phyloP scores from a whole-genome alignment of 2,888 invertebrate genomes.

The Phlogophora meticulosa region DNA sequence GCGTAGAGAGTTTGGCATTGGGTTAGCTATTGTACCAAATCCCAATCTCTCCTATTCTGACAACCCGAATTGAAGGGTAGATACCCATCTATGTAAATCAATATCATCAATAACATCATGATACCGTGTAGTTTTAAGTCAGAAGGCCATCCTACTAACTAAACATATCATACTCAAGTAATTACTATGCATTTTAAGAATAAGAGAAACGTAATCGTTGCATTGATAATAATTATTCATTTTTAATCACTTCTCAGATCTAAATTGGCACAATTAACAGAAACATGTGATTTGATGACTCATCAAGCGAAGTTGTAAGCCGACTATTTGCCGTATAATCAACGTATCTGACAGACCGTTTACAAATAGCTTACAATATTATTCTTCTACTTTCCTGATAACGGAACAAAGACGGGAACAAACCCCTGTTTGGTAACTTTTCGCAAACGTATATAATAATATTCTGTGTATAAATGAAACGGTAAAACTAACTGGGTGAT shows the following conservation, averaged over 20 bases:
- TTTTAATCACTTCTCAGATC: constrained; percentile 26
- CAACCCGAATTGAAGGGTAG: neutral
- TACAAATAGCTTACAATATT: constrained; percentile 3
- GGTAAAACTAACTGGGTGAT: no score
- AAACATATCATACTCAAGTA: neutral
- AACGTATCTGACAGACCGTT: neutral
- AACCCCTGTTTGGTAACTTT: neutral
- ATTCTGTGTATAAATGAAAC: no score
- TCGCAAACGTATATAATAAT: no score
- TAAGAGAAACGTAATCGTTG: constrained; percentile 10
- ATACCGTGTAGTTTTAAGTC: neutral
- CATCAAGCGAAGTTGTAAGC: constrained; percentile 22
- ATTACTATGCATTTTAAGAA: neutral
- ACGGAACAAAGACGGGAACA: neutral
- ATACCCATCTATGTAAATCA: no score
- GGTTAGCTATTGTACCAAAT: neutral
- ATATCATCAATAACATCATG: neutral
- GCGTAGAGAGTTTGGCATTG: no score
- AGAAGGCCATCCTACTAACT: neutral
- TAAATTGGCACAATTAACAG: constrained; percentile 19
- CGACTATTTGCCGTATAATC: neutral
- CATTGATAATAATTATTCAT: neutral
- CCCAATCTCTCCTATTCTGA: neutral
- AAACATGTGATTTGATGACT: constrained; percentile 6
- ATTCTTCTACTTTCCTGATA: constrained; percentile 16